Evolutionary conservation across 2,888 invertebrate genomes (phyloP), one percentile per base, ranked within the genome.

Genomic region (Himalopsyche tibetana): DNA sequence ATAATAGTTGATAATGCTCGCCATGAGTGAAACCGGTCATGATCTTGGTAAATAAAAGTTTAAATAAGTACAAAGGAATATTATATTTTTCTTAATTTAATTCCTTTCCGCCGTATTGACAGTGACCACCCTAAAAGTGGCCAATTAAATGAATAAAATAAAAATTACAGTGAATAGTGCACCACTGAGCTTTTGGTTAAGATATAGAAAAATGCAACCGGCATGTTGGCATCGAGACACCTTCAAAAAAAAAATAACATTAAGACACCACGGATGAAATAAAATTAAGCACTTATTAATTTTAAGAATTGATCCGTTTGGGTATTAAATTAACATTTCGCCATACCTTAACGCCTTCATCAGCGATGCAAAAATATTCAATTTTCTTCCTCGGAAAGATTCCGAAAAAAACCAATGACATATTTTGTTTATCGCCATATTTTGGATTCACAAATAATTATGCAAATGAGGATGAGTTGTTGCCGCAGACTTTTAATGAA

Each of bases 271-370:
- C 63, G 19, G 28, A 19, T 63, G 6, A 19, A 19, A 63, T 63
- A 63, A 63, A 63, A 63, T 63, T 63, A 19, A 63, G 63, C 63
- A 28, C 19, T 19, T 63, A 63, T 63, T 63, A 63, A 63, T 63
- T 63, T 63, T 19, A 19, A 19, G 63, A 63, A 63, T 63, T 19
- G 63, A 63, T 19, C 28, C 19, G 63, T 63, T 63, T 19, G 63
- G 0, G 63, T 11, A 63, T 63, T 63, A 63, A 63, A 19, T 63
- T 63, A 19, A 19, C 8, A 63, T 19, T 63, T 63, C 63, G 19
- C 28, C 63, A 63, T 4, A 19, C 63, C 63, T n/a, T 63, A 9
- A 63, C 28, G 63, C 2, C 63, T 63, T 63, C 51, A 51, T 51
- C 51, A 51, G 15, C 1, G 51, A 51, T 51, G 15, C 12, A 51